phyloP scores from a whole-genome alignment of 2,888 invertebrate genomes.

The Nebria salina region DNA sequence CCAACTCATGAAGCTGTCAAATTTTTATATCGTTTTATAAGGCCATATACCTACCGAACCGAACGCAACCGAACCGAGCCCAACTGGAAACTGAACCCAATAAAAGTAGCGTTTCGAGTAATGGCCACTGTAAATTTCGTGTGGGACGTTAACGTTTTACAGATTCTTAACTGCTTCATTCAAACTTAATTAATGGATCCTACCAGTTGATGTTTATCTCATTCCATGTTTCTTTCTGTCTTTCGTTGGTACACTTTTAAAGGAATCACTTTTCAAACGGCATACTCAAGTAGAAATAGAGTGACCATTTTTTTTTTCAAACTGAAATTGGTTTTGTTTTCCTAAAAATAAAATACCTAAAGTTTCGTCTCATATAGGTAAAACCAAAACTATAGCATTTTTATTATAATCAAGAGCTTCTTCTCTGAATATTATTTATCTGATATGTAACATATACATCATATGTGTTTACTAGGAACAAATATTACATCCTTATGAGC shows the following conservation, averaged over 20 bases:
- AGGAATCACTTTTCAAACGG: constrained; percentile 39
- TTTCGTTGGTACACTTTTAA: constrained; percentile 28
- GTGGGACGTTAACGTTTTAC: constrained; percentile 42
- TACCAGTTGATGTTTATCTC: constrained; percentile 40
- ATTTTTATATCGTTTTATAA: constrained; percentile 44
- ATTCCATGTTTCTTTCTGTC: constrained; percentile 45
- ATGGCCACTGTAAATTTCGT: constrained; percentile 45
- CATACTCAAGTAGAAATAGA: background rate
- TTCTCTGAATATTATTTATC: too few relatives aligned
- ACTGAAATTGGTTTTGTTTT: too few relatives aligned
- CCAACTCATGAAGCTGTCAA: constrained; percentile 43
- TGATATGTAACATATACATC: too few relatives aligned
- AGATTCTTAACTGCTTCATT: constrained; percentile 46
- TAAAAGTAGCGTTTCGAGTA: constrained; percentile 40
- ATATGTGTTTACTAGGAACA: too few relatives aligned
- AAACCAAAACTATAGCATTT: too few relatives aligned
- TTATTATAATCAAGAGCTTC: too few relatives aligned
- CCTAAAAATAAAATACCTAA: too few relatives aligned
- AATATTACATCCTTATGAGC: too few relatives aligned
- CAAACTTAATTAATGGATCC: constrained; percentile 46
- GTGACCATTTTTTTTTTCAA: background rate
- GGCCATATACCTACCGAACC: constrained; percentile 42
- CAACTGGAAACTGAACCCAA: constrained; percentile 7
- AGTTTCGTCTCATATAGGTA: too few relatives aligned
- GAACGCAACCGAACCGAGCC: background rate